Percentiles rank a stretch among this genome's conserved stretches.
Evolutionary conservation across 2,888 invertebrate genomes (phyloP).

Genomic region (Sarcophaga subvicina): DNA sequence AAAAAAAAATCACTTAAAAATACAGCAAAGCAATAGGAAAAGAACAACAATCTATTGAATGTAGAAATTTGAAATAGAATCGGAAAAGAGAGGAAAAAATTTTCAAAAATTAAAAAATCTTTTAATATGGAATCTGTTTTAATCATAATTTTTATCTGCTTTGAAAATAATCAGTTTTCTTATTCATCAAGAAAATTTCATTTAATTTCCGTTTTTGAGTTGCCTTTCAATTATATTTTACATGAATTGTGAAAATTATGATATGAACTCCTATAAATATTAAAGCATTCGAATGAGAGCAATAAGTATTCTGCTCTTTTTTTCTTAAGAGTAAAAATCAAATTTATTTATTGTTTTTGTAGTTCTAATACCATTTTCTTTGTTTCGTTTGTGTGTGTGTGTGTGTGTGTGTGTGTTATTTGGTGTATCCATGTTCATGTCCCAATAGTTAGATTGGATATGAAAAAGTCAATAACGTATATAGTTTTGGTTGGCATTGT

Average conservation of each 20-base stretch:
- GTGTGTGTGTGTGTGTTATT: no score
- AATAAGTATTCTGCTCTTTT: background rate
- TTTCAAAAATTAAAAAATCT: no score
- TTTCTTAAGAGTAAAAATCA: slow-evolving; percentile 20
- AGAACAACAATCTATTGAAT: background rate
- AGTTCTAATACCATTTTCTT: background rate
- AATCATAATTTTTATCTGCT: no score
- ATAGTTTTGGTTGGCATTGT: slow-evolving; percentile 24
- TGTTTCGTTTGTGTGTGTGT: background rate
- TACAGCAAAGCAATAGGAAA: background rate
- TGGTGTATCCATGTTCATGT: no score
- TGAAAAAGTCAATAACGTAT: slow-evolving; percentile 28
- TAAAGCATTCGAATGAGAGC: slow-evolving; percentile 14
- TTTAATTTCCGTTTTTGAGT: no score
- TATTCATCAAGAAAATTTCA: no score
- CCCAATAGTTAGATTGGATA: no score
- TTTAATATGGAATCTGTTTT: no score
- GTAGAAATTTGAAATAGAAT: background rate
- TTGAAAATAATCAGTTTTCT: no score
- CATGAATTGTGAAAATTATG: no score
- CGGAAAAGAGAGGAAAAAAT: no score
- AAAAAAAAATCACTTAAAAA: slow-evolving; percentile 19
- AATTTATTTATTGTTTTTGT: slow-evolving; percentile 11
- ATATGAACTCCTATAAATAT: slow-evolving; percentile 8
- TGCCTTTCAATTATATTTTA: no score